Evolutionary conservation across 2,888 invertebrate genomes (phyloP).

Genomic region (Drosophila prostipennis): DNA sequence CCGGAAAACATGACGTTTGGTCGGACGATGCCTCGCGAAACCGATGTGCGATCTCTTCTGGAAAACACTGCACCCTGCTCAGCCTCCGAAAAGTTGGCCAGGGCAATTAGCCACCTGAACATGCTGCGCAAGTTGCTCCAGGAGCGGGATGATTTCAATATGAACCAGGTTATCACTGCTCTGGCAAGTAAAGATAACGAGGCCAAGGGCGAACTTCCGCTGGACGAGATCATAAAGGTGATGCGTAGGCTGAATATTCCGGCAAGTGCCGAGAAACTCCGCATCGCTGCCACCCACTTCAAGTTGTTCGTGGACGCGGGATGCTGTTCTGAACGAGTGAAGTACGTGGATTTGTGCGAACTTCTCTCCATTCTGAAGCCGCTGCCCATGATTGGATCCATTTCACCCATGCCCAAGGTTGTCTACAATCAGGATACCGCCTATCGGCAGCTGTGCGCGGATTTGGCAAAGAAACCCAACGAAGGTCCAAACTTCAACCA

Average conservation of each 20-base stretch:
- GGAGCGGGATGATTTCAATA: slow-evolving; percentile 63
- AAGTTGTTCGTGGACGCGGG: slow-evolving; percentile 25
- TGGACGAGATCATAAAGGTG: slow-evolving; percentile 56
- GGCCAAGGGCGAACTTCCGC: slow-evolving; percentile 52
- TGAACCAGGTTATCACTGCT: slow-evolving; percentile 65
- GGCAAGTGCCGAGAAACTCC: slow-evolving; percentile 60
- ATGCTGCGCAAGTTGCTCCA: slow-evolving; percentile 66
- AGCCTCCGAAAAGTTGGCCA: slow-evolving; percentile 46
- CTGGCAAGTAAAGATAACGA: slow-evolving; percentile 63
- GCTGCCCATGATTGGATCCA: slow-evolving; percentile 12
- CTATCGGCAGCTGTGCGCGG: slow-evolving; percentile 22
- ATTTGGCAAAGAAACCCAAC: slow-evolving; percentile 4
- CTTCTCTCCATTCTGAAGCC: slow-evolving; percentile 9
- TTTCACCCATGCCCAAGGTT: slow-evolving; percentile 2
- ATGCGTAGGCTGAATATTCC: slow-evolving; percentile 60
- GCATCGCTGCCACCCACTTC: slow-evolving; percentile 53
- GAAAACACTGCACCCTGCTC: slow-evolving; percentile 61
- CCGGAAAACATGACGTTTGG: slow-evolving; percentile 52
- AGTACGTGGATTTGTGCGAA: slow-evolving; percentile 18
- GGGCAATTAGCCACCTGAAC: slow-evolving; percentile 66
- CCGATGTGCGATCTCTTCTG: slow-evolving; percentile 60
- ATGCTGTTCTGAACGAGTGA: slow-evolving; percentile 15
- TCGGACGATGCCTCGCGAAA: slow-evolving; percentile 30
- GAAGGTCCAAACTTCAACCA: background rate
- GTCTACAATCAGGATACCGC: slow-evolving; percentile 15